Evolutionary conservation across 1,140 invertebrate species (phyloP).

Genomic region (Microplitis demolitor): DNA sequence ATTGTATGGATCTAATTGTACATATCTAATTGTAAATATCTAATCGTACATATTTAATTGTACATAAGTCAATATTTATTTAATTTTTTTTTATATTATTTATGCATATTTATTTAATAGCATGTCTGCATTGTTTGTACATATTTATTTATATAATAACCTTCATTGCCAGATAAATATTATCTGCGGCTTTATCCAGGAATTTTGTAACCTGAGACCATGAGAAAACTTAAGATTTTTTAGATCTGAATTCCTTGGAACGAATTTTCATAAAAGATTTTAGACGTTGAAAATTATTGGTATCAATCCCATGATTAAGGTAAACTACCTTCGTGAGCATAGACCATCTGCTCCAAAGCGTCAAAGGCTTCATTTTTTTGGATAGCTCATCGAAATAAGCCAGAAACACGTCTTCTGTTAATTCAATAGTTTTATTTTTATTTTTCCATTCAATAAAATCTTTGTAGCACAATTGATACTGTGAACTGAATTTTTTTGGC

Average conservation of each 20-base stretch:
- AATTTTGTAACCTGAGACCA: conserved; percentile 8
- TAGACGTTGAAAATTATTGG: conserved; percentile 3
- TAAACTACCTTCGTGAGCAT: conserved; percentile 9
- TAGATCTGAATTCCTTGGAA: neutral
- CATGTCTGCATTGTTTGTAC: too few relatives aligned
- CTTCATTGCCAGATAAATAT: conserved; percentile 5
- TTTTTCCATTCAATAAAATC: conserved; percentile 3
- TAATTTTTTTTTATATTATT: too few relatives aligned
- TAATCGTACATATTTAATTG: too few relatives aligned
- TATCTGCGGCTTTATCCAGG: conserved; percentile 12
- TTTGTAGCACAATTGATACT: conserved; percentile 5
- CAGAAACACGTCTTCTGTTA: conserved; percentile 21
- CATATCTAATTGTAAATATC: too few relatives aligned
- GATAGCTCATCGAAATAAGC: conserved; percentile 18
- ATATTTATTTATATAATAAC: neutral
- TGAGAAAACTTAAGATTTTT: conserved; percentile 21
- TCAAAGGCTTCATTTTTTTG: conserved; percentile 11
- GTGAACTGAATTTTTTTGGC: conserved; percentile 1
- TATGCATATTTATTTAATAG: too few relatives aligned
- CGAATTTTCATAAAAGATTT: conserved; percentile 9
- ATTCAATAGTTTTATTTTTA: conserved; percentile 2
- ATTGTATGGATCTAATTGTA: too few relatives aligned
- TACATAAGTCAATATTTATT: too few relatives aligned
- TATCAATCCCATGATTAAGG: conserved; percentile 14
- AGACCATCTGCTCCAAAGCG: conserved; percentile 13